phyloP scores from a whole-genome alignment of 2,797 vertebrate genomes.

The Aphelocoma californica region DNA sequence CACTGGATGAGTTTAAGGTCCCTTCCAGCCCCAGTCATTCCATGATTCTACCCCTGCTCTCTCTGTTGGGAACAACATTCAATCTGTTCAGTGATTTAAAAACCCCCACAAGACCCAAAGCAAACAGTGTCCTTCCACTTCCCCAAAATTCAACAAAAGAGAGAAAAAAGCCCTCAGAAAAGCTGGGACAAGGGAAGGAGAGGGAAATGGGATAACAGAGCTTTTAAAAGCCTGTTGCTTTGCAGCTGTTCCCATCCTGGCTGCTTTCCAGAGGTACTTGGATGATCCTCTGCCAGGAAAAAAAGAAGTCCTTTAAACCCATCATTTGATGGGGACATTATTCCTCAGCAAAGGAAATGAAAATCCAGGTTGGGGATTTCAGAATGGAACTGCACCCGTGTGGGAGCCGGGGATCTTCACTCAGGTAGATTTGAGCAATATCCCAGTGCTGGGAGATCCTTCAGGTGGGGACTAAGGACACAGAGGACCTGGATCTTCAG shows the following conservation, averaged over 20 bases:
- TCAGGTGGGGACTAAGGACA: neutral
- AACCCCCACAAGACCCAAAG: neutral
- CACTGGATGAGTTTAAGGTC: neutral
- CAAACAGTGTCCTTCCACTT: neutral
- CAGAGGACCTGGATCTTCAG: neutral
- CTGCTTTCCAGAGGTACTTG: neutral
- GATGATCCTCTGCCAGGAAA: neutral
- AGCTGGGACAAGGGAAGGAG: neutral
- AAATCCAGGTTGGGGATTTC: neutral
- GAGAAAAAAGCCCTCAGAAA: neutral
- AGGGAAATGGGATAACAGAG: neutral
- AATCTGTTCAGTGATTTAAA: neutral
- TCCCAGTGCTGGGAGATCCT: neutral
- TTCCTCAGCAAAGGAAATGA: neutral
- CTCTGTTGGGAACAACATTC: neutral
- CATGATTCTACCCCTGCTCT: neutral
- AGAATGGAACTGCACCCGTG: neutral
- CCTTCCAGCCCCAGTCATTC: neutral
- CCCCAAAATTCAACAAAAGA: neutral
- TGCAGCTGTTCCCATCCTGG: conserved; percentile 40
- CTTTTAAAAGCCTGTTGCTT: neutral
- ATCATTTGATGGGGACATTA: neutral
- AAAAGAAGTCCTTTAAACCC: neutral
- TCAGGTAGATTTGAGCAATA: neutral
- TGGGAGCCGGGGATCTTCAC: neutral